Evolutionary conservation across 2,113 vertebrate genomes (phyloP), one percentile per base, ranked within the genome.

Genomic region (Nansenia antarctica): DNA sequence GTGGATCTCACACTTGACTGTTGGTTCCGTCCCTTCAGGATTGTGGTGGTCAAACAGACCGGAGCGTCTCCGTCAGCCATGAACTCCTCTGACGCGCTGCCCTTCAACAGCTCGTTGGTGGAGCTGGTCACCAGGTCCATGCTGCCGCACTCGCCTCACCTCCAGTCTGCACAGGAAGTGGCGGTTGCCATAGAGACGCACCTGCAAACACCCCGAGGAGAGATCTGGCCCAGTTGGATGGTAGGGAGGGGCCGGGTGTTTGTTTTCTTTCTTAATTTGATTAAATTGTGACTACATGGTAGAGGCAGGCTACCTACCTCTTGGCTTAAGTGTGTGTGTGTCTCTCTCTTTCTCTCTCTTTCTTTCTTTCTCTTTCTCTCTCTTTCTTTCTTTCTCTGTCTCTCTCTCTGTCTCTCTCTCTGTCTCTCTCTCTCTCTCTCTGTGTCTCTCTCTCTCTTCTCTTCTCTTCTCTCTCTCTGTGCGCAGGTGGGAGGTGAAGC

Each of bases 191-290:
- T 93, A 30, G 83, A 85, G 75, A 78, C 45, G 1, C 65, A 27
- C 22, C 63, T 92, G 70, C 83, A 86, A 65, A 82, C 4, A 3
- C 15, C 39, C 27, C 65, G 66, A 8, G 55, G 57, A 4, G 62
- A 82, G 1, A 7, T 72, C n/a, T 91, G 91, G 91, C 75, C 83
- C 3, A 88, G 86, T 65, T 93, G 90, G 92, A 91, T 70, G 7
- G 92, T 91, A 78, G 72, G 81, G 39, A 74, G 81, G 39, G 3
- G 59, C 30, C 6, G 3, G 14, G 12, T 32, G 32, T 54, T 7
- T 47, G 6, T 14, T 15, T 34, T 7, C 20, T 54, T 9, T 15
- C 26, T 31, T 34, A 18, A 24, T 11, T 65, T 27, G 12, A 58
- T 29, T 27, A 1, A 47, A 7, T 12, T n/a, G 3, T 47, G 42